A percentile compares a stretch with the other conserved stretches of the same genome.
Evolutionary conservation across 2,113 vertebrate genomes (phyloP).

Genomic region (Oostethus manadensis): DNA sequence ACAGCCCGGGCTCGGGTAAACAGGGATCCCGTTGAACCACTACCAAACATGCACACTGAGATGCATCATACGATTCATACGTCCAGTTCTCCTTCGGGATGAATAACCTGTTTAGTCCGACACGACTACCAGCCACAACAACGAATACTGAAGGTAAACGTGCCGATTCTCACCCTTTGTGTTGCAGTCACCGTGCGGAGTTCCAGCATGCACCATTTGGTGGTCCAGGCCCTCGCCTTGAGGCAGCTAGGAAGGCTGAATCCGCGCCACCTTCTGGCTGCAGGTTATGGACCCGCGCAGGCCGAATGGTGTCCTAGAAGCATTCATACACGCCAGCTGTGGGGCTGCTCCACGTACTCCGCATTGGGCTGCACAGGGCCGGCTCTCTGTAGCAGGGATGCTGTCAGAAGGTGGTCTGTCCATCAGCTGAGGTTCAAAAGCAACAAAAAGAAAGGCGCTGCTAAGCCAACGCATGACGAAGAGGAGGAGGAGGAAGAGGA

Average conservation of each 20-base stretch:
- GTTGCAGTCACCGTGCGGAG: slow-evolving; percentile 31
- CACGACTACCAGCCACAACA: no score
- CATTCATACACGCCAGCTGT: slow-evolving; percentile 64
- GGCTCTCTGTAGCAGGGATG: slow-evolving; percentile 31
- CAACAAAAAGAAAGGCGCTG: slow-evolving; percentile 72
- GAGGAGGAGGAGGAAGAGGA: slow-evolving; percentile 73
- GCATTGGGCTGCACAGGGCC: slow-evolving; percentile 38
- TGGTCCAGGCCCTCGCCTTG: slow-evolving; percentile 62
- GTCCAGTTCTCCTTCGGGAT: no score
- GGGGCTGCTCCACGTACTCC: slow-evolving; percentile 42
- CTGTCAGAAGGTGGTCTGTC: slow-evolving; percentile 49
- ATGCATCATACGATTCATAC: no score
- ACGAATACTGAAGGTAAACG: no score
- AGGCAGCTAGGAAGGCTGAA: slow-evolving; percentile 63
- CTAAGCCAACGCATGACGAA: slow-evolving; percentile 55
- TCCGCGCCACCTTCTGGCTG: slow-evolving; percentile 49
- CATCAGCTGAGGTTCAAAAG: slow-evolving; percentile 80
- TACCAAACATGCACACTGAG: no score
- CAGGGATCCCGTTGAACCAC: no score
- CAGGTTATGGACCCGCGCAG: slow-evolving; percentile 44
- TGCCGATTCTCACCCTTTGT: background rate
- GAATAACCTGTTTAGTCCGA: no score
- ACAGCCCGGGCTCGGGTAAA: no score
- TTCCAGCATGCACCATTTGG: slow-evolving; percentile 63
- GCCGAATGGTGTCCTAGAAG: slow-evolving; percentile 62